A percentile compares a stretch with the other conserved stretches of the same genome.
Conservation (phyloP, 2,797 vertebrate species). For the Knipowitschia caucasica region DNA sequence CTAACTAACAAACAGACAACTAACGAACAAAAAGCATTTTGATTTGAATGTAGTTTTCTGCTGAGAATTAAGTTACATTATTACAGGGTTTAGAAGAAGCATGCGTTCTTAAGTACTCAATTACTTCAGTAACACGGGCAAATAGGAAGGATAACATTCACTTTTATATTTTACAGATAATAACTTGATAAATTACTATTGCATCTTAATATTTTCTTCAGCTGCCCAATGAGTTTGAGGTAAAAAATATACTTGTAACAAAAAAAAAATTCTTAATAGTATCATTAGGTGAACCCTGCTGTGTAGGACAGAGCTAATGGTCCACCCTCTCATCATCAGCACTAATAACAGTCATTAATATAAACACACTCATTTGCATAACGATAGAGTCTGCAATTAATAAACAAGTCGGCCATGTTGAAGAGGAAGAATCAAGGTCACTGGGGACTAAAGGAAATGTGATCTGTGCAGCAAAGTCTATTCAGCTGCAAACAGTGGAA, state of each 20-base stretch:
- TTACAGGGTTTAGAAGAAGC: too few relatives aligned
- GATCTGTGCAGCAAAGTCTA: neutral
- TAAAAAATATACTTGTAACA: neutral
- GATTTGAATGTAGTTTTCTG: too few relatives aligned
- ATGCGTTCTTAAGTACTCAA: too few relatives aligned
- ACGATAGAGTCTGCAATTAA: slow-evolving; percentile 34
- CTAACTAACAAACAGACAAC: too few relatives aligned
- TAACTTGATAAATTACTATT: neutral
- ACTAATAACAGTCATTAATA: slow-evolving; percentile 70
- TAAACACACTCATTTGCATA: slow-evolving; percentile 61
- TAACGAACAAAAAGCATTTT: too few relatives aligned
- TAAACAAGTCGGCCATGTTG: slow-evolving; percentile 26
- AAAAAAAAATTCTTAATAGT: slow-evolving; percentile 10
- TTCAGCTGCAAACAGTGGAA: too few relatives aligned
- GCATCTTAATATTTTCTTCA: neutral
- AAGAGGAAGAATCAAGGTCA: slow-evolving; percentile 27
- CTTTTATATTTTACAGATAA: slow-evolving; percentile 1
- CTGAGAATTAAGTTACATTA: too few relatives aligned
- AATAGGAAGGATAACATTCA: too few relatives aligned
- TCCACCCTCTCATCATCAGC: slow-evolving; percentile 51
- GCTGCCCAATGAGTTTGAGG: neutral
- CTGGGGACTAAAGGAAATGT: neutral
- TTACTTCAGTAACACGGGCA: too few relatives aligned
- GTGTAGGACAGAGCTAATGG: slow-evolving; percentile 44
- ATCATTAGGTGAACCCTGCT: slow-evolving; percentile 45